These are phyloP conservation scores for Lathamus discolor DNA, from an alignment of 2,113 vertebrate species.

Conservation along the genomic window DNA sequence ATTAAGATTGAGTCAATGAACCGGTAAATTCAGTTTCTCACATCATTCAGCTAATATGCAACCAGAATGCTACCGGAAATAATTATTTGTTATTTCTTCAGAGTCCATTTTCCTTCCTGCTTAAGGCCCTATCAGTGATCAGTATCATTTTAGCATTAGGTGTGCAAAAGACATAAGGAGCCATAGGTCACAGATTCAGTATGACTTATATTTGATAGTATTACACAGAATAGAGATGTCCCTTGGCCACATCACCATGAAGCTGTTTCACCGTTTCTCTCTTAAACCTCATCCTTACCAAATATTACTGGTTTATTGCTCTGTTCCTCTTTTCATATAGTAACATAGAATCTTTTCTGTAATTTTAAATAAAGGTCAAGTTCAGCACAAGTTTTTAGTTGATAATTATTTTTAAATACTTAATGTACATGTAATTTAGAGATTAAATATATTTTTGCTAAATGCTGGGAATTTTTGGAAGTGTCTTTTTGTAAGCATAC, in stretches of 20 bases:
- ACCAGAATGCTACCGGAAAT: neutral
- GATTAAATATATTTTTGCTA: neutral
- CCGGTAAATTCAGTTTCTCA: neutral
- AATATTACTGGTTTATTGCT: neutral
- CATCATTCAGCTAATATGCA: neutral
- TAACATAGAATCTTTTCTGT: neutral
- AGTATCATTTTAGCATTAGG: neutral
- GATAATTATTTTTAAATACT: neutral
- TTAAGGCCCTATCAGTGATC: neutral
- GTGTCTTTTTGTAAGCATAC: neutral
- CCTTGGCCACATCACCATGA: neutral
- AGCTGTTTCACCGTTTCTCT: neutral
- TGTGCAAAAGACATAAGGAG: neutral
- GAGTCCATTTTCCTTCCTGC: neutral
- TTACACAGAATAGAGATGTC: neutral
- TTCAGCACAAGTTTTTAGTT: neutral
- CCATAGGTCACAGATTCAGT: neutral
- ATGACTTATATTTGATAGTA: accelerated
- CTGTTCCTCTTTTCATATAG: neutral
- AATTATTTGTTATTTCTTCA: neutral
- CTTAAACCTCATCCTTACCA: neutral
- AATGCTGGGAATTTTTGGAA: neutral
- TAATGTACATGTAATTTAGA: neutral
- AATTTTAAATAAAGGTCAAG: neutral
- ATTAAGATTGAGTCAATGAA: neutral